These are phyloP conservation scores for Eubasilissa splendida DNA, from an alignment of 2,888 invertebrate species.

Conservation along the genomic window DNA sequence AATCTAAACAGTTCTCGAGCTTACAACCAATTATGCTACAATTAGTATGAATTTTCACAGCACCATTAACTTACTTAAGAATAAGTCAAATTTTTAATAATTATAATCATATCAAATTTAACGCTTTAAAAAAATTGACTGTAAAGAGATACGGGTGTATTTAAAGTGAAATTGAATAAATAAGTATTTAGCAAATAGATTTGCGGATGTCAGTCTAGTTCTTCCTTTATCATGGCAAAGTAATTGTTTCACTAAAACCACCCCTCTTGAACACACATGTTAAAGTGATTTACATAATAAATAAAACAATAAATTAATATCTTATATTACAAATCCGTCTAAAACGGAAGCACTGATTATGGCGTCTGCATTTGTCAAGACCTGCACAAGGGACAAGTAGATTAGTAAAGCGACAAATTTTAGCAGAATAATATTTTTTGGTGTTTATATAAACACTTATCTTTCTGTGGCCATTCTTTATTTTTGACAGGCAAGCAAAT, in stretches of 20 bases:
- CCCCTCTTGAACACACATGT: neutral
- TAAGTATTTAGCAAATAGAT: no score
- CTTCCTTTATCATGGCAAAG: neutral
- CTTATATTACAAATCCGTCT: neutral
- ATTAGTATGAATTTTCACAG: slow-evolving; percentile 39
- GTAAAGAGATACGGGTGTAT: neutral
- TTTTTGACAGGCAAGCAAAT: neutral
- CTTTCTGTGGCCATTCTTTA: neutral
- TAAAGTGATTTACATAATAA: slow-evolving; percentile 10
- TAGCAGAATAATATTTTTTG: neutral
- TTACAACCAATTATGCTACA: slow-evolving; percentile 37
- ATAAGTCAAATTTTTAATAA: slow-evolving; percentile 16
- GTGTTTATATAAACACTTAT: neutral
- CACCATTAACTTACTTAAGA: slow-evolving; percentile 38
- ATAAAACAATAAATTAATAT: slow-evolving; percentile 11
- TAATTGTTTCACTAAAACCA: neutral
- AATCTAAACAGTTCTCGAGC: slow-evolving; percentile 8
- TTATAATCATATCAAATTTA: slow-evolving; percentile 20
- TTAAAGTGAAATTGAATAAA: neutral
- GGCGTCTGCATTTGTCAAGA: neutral
- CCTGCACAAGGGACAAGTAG: neutral
- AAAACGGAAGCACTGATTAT: neutral
- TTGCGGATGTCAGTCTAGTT: neutral
- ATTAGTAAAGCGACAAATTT: slow-evolving; percentile 10
- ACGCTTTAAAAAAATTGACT: neutral